phyloP scores from a whole-genome alignment of 2,888 invertebrate genomes.

The Aquatica leii region DNA sequence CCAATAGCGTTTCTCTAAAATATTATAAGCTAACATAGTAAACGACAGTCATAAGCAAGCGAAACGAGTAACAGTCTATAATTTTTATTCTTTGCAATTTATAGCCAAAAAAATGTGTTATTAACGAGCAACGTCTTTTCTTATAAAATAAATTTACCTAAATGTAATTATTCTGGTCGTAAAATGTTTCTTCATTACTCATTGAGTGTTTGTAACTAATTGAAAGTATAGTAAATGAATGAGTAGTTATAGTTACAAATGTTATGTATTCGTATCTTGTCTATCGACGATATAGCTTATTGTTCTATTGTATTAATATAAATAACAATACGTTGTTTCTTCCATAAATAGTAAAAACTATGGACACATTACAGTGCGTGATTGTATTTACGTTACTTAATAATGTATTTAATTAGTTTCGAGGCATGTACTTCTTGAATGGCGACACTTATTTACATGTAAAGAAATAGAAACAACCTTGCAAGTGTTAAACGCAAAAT shows the following conservation, averaged over 20 bases:
- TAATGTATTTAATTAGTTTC: not conserved
- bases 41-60: no score
- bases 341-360: not conserved
- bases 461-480: slow-evolving; percentile 5
- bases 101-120: no score
- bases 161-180: no score
- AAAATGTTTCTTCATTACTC: no score
- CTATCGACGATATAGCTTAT: not conserved
- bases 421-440: not conserved
- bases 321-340: not conserved
- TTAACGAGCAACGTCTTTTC: no score
- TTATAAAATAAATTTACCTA: no score
- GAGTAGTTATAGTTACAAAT: not conserved
- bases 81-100: no score
- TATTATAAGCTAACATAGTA: no score
- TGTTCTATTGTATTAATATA: slow-evolving; percentile 6
- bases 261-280: slow-evolving; percentile 2
- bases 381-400: slow-evolving; percentile 1
- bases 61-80: no score
- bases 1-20: no score
- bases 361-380: not conserved
- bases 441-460: not conserved
- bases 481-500: slow-evolving; percentile 10
- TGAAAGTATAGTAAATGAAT: not conserved
- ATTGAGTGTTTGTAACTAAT: no score